Evolutionary conservation across 1,140 invertebrate species (phyloP).

Genomic region (Odontomachus brunneus): DNA sequence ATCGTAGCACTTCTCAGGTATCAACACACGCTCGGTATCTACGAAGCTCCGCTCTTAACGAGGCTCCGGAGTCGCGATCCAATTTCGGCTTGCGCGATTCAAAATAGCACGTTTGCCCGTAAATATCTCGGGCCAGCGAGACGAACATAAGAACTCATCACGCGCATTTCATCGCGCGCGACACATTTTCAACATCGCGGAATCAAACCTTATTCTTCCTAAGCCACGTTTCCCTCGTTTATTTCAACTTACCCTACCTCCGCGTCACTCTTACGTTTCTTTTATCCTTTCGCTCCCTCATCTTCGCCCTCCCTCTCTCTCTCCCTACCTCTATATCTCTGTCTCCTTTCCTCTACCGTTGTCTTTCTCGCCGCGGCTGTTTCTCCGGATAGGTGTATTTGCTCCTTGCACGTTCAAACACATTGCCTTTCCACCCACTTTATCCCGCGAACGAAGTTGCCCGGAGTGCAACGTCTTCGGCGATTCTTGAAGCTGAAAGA

Average conservation of each 20-base stretch:
- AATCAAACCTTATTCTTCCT: conserved; percentile 55
- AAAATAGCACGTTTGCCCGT: conserved; percentile 47
- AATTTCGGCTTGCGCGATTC: conserved; percentile 46
- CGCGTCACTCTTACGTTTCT: background rate
- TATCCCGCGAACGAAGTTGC: conserved; percentile 46
- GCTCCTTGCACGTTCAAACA: conserved; percentile 52
- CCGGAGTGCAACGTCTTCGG: conserved; percentile 29
- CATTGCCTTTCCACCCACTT: conserved; percentile 41
- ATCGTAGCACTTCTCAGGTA: conserved; percentile 31
- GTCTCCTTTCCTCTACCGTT: background rate
- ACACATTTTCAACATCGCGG: conserved; percentile 42
- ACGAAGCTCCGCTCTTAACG: conserved; percentile 31
- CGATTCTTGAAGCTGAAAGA: conserved; percentile 28
- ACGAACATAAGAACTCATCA: conserved; percentile 58
- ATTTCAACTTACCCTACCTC: conserved; percentile 51
- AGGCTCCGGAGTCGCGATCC: conserved; percentile 51
- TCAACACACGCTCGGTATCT: conserved; percentile 42
- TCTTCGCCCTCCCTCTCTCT: background rate
- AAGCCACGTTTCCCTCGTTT: conserved; percentile 54
- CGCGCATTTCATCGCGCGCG: conserved; percentile 41
- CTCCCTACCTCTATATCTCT: background rate
- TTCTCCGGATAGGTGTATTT: conserved; percentile 28
- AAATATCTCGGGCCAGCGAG: conserved; percentile 20
- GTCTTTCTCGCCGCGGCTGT: conserved; percentile 31
- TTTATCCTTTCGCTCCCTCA: background rate